Conservation (phyloP, 2,888 invertebrate species). For the Acleris cristana region DNA sequence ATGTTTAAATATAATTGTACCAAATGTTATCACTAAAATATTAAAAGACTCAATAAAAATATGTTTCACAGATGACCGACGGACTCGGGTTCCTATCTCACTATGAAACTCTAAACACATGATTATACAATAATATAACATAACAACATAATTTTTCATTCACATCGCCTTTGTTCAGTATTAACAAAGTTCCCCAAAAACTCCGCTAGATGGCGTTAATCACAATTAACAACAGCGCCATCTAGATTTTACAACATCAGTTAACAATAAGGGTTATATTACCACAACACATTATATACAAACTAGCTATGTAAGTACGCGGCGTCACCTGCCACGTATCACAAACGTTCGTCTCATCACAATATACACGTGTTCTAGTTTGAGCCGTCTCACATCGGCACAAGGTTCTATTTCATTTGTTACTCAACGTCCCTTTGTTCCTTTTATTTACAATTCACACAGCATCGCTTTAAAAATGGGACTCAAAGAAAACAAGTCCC, state of each 20-base stretch:
- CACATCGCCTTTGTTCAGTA: background rate
- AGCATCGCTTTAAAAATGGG: background rate
- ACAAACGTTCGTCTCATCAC: slow-evolving; percentile 9
- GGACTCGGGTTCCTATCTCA: no score
- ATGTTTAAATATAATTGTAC: no score
- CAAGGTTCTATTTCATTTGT: slow-evolving; percentile 4
- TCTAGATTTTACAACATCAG: background rate
- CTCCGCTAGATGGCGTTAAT: background rate
- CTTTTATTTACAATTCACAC: background rate
- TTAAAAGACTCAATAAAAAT: no score
- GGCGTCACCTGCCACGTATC: slow-evolving; percentile 18
- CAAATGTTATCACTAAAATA: no score
- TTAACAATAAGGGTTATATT: slow-evolving; percentile 3
- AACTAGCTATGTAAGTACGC: slow-evolving; percentile 1
- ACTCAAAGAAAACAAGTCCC: no score
- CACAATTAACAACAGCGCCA: slow-evolving; percentile 5
- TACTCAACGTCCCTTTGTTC: background rate
- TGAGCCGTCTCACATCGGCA: background rate
- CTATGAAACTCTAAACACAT: background rate
- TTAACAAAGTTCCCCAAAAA: background rate
- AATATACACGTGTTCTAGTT: background rate
- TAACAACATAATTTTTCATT: background rate
- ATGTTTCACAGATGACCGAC: no score
- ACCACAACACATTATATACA: slow-evolving; percentile 1
- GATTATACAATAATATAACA: background rate